A percentile compares a stretch with the other conserved stretches of the same genome.
phyloP scores from a whole-genome alignment of 2,888 invertebrate genomes.

The Branchellion lobata region DNA sequence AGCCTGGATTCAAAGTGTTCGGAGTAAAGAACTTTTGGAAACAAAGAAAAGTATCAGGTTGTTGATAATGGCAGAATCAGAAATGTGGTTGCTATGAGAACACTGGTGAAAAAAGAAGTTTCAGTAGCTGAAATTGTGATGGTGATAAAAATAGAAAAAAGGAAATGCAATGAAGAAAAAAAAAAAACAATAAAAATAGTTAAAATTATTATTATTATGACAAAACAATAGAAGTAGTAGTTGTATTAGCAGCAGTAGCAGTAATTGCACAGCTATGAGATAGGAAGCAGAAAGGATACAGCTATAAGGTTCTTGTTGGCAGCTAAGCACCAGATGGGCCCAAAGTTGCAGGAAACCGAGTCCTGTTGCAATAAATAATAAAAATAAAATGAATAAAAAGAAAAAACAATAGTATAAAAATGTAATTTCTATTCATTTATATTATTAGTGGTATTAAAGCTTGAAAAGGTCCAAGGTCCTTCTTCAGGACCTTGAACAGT shows the following conservation, averaged over 20 bases:
- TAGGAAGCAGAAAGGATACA: not conserved
- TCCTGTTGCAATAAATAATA: no score
- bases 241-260: not conserved
- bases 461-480: no score
- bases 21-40: not conserved
- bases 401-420: no score
- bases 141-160: not conserved
- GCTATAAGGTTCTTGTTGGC: conserved; percentile 26
- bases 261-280: not conserved
- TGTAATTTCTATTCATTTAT: no score
- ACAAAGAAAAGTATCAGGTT: not conserved
- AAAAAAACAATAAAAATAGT: not conserved
- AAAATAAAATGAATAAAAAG: no score
- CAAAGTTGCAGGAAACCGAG: conserved; percentile 17
- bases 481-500: no score
- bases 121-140: not conserved
- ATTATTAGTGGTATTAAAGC: no score
- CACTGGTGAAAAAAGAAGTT: no score
- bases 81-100: no score
- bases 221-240: not conserved
- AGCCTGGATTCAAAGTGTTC: conserved; percentile 11
- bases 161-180: not conserved
- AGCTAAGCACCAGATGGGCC: conserved; percentile 34
- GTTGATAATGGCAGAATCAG: not conserved
- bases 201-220: no score